phyloP scores from a whole-genome alignment of 2,113 vertebrate species.

The Leptocoma aspasia region DNA sequence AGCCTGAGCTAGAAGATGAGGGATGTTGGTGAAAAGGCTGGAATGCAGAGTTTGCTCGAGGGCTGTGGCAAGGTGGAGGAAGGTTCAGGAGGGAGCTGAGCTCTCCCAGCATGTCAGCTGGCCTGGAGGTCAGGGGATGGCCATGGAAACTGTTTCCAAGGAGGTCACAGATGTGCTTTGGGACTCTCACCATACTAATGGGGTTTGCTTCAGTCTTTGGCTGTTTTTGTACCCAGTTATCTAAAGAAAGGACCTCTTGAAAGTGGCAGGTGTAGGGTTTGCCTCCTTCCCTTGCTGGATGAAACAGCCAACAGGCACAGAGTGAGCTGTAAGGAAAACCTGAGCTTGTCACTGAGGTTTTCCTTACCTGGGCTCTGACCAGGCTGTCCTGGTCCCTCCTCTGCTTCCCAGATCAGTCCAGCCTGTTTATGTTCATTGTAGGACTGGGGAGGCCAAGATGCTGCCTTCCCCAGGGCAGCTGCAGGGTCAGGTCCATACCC shows the following conservation, averaged over 20 bases:
- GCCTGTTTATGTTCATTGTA: fast-evolving
- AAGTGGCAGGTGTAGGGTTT: not conserved
- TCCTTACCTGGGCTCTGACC: not conserved
- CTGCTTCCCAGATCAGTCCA: not conserved
- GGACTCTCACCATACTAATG: fast-evolving
- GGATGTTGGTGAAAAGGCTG: not conserved
- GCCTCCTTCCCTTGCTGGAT: not conserved
- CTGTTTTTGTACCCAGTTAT: not conserved
- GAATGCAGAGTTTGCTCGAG: fast-evolving
- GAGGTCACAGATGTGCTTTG: not conserved
- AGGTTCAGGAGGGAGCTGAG: not conserved
- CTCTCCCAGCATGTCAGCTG: not conserved
- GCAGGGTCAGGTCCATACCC: fast-evolving
- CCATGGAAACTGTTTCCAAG: not conserved
- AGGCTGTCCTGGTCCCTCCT: not conserved
- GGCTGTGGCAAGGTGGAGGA: not conserved
- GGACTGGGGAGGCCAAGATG: not conserved
- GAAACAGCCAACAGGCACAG: not conserved
- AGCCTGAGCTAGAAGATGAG: not conserved
- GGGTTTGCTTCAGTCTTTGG: not conserved
- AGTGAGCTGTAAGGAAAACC: not conserved
- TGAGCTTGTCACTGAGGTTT: not conserved
- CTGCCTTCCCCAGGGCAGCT: not conserved
- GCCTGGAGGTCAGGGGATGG: not conserved
- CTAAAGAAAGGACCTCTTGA: not conserved